Evolutionary conservation across 2,113 vertebrate species (phyloP).

Genomic region (Cavia aperea): DNA sequence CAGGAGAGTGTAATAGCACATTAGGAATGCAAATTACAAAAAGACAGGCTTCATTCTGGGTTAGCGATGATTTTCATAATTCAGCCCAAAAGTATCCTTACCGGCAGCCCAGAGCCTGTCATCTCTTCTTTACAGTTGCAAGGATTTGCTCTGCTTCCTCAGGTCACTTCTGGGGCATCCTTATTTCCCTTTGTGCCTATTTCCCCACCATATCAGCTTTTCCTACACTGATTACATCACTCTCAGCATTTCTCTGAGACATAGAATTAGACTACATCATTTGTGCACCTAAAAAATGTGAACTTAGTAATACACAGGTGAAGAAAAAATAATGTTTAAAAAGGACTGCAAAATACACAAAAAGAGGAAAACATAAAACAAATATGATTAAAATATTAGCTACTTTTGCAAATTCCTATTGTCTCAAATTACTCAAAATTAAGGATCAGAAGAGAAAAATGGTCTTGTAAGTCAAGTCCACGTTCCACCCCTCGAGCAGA

Average conservation of each 20-base stretch:
- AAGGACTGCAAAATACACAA: neutral
- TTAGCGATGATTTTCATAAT: slow-evolving; percentile 43
- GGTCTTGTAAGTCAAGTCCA: neutral
- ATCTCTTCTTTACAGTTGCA: neutral
- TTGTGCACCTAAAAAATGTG: neutral
- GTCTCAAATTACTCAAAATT: slow-evolving; percentile 25
- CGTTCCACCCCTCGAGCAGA: neutral
- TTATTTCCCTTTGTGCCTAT: neutral
- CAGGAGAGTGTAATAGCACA: slow-evolving; percentile 41
- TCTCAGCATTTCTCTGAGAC: neutral
- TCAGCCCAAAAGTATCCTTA: slow-evolving; percentile 24
- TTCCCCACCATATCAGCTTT: neutral
- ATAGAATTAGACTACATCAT: neutral
- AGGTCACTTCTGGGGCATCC: neutral
- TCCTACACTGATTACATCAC: neutral
- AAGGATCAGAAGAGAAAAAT: slow-evolving; percentile 1
- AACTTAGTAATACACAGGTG: slow-evolving; percentile 15
- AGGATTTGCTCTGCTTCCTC: slow-evolving; percentile 2
- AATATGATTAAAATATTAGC: neutral
- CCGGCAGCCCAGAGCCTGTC: neutral
- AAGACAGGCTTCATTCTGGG: slow-evolving; percentile 43
- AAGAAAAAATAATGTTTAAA: neutral
- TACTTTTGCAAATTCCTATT: neutral
- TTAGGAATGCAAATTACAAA: slow-evolving; percentile 65
- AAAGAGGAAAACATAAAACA: neutral